These are phyloP conservation scores for Pantherophis vulpinus DNA, from an alignment of 2,797 vertebrate species.

Conservation along the genomic window DNA sequence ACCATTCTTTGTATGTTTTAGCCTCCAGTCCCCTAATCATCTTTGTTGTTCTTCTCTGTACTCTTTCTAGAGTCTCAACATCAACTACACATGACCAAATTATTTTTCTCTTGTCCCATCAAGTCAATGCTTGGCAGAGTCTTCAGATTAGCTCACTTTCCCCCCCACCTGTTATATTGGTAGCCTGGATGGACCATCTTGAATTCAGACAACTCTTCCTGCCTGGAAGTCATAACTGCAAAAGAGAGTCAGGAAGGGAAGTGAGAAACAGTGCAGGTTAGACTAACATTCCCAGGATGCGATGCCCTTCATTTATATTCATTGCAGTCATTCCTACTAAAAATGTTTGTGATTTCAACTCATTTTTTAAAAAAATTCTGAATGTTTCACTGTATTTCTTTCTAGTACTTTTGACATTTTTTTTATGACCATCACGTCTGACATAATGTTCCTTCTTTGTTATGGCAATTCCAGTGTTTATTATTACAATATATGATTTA, in stretches of 20 bases:
- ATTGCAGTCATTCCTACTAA: neutral
- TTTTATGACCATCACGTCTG: neutral
- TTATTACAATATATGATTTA: neutral
- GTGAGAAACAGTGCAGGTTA: neutral
- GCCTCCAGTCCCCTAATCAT: no score
- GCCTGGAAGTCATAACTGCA: conserved; percentile 19
- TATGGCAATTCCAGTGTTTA: neutral
- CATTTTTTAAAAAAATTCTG: neutral
- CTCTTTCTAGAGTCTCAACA: no score
- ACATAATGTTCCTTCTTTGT: neutral
- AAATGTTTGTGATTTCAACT: neutral
- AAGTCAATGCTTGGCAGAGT: no score
- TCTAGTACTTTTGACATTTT: neutral
- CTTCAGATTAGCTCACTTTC: neutral
- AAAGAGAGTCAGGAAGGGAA: neutral
- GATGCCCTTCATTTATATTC: neutral
- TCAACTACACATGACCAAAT: neutral
- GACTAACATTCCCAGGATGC: neutral
- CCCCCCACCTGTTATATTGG: conserved; percentile 7
- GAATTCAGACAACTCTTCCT: neutral
- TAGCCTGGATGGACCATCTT: neutral
- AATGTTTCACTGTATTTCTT: neutral
- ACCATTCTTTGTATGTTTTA: no score
- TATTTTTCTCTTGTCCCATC: neutral
- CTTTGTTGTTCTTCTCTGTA: no score